These are phyloP conservation scores for Tromatobia lineatoria DNA, from an alignment of 2,888 invertebrate species.

Conservation along the genomic window DNA sequence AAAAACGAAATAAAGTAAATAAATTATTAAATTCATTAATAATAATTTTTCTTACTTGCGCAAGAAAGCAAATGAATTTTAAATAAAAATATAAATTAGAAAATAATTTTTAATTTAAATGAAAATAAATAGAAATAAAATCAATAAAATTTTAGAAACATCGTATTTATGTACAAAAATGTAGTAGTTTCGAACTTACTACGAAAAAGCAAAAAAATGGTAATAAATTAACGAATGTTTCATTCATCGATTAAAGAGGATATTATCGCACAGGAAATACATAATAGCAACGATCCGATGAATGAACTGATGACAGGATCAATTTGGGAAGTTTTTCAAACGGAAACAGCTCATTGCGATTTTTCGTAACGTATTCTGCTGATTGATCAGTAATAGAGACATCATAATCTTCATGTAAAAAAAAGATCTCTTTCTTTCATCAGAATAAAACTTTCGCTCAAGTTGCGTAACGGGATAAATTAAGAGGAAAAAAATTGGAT, in stretches of 20 bases:
- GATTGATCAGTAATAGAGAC: slow-evolving; percentile 2
- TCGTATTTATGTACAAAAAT: too few relatives aligned
- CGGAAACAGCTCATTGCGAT: background rate
- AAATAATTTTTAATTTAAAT: too few relatives aligned
- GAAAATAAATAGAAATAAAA: too few relatives aligned
- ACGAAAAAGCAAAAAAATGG: background rate
- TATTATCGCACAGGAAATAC: slow-evolving; percentile 15
- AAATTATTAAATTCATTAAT: too few relatives aligned
- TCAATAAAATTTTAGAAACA: too few relatives aligned
- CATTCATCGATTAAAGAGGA: slow-evolving; percentile 1
- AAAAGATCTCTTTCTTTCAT: slow-evolving; percentile 9
- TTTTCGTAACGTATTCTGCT: slow-evolving; percentile 28
- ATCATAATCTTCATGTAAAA: background rate
- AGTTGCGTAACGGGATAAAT: background rate
- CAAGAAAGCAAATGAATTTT: too few relatives aligned
- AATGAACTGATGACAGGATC: slow-evolving; percentile 43
- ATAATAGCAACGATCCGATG: slow-evolving; percentile 46
- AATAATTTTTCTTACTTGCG: too few relatives aligned
- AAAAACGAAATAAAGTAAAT: too few relatives aligned
- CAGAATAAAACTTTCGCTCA: slow-evolving; percentile 1
- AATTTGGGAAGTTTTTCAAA: background rate
- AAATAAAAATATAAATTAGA: too few relatives aligned
- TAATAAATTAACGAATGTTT: background rate
- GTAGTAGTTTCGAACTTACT: background rate
- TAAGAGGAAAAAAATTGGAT: background rate